Percentiles rank a stretch among this genome's conserved stretches.
phyloP scores from a whole-genome alignment of 2,113 vertebrate species.

The Oreocharis arfaki region DNA sequence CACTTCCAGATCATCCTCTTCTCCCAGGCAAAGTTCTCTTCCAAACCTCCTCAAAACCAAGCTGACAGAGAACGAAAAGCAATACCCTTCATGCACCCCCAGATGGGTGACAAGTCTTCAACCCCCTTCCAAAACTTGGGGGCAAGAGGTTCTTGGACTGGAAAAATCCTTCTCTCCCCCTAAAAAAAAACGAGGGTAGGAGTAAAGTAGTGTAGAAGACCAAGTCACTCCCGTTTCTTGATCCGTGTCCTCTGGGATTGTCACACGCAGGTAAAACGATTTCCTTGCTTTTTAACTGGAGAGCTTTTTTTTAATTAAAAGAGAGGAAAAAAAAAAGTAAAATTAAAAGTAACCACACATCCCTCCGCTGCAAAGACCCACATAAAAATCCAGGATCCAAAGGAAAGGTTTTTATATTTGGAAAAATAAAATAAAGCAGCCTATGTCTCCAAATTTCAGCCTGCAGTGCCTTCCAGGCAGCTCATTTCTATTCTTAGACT shows the following conservation, averaged over 20 bases:
- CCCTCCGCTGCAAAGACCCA: conserved; percentile 33
- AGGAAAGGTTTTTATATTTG: background rate
- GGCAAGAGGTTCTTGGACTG: background rate
- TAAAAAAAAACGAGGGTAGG: background rate
- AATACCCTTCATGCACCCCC: conserved; percentile 24
- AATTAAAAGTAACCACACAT: conserved; percentile 50
- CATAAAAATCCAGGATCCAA: conserved; percentile 40
- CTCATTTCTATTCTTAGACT: conserved; percentile 71
- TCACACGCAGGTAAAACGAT: conserved; percentile 37
- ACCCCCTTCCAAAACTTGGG: conserved; percentile 32
- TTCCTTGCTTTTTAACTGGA: conserved; percentile 1
- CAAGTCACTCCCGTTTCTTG: conserved; percentile 21
- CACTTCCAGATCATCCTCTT: conserved; percentile 83
- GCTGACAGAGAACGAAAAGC: background rate
- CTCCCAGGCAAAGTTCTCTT: conserved; percentile 33
- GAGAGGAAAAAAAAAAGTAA: background rate
- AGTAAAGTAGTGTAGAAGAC: background rate
- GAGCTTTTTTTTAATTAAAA: background rate
- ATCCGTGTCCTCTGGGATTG: conserved; percentile 24
- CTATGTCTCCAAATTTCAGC: conserved; percentile 65
- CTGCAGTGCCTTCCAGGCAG: conserved; percentile 65
- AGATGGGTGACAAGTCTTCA: conserved; percentile 34
- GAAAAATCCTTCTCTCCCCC: background rate
- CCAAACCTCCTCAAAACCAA: background rate
- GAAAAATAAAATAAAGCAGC: conserved; percentile 49